Base-by-base conservation (phyloP, 1,140 invertebrate species). In the Epicauta chinensis region DNA sequence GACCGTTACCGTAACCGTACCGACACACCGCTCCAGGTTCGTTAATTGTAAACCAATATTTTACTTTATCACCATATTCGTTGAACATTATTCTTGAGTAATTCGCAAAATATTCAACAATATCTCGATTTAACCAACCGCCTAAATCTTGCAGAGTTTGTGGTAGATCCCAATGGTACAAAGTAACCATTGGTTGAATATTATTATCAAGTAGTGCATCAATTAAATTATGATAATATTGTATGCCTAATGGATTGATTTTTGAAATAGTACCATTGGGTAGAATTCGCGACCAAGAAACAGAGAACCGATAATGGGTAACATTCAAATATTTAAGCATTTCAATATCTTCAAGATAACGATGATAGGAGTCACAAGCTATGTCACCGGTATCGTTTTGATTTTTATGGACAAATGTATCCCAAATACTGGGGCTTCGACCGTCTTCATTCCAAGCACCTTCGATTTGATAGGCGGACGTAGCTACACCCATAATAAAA, bases 151-250 rank as follows among this genome's bases (percentile, higher is more conserved):
- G 56, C 6, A 73, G 51, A 6, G 51, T 37, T 54, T 65, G 54
- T 1, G 71, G 72, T 30, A 57, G 34, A 54, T 70, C 68, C 61
- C 64, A 69, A 43, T 69, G 67, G 40, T 50, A 67, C 4, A 69
- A 44, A 1, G 67, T 81, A 60, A 86, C 81, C 69, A 84, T 66
- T 1, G 83, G 81, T 59, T 77, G 66, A 34, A 86, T 84, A 36
- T 75, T 74, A 30, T 77, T 73, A 32, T 66, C 69, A 0, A 78
- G 59, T 2, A 86, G 65, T 48, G 75, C 75, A 59, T 81, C 68
- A 3, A 86, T 76, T 1, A 86, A 60, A 14, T 75, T 73, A 47
- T 81, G 76, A 64, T 86, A 86, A 60, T 84, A 84, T 1, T 72
- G 63, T 1, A 82, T 60, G 11, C 82, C 83, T 41, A 75, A 74